Evolutionary conservation across 2,113 vertebrate genomes (phyloP).

Genomic region (Carassius gibelio): DNA sequence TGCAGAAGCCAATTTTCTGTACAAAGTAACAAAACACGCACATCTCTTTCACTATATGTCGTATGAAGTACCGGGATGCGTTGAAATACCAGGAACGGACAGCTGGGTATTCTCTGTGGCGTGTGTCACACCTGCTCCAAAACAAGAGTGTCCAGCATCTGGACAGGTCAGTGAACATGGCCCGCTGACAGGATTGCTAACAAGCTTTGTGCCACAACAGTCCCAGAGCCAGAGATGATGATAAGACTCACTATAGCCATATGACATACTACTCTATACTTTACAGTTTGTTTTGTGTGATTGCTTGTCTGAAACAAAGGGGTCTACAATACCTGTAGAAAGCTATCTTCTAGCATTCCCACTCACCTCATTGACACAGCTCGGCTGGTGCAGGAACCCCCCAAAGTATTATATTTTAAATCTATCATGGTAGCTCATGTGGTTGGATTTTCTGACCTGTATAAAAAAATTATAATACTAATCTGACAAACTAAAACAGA

Average conservation of each 20-base stretch:
- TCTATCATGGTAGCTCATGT: too few relatives aligned
- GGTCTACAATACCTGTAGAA: neutral
- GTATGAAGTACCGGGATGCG: neutral
- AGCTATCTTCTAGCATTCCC: neutral
- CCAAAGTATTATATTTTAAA: too few relatives aligned
- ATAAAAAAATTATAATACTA: neutral
- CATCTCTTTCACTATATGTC: neutral
- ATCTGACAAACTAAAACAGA: neutral
- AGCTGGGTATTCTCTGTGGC: slow-evolving; percentile 30
- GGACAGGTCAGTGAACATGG: slow-evolving; percentile 44
- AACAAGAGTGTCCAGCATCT: slow-evolving; percentile 24
- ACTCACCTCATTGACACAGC: too few relatives aligned
- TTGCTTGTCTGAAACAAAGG: neutral
- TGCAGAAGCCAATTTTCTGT: neutral
- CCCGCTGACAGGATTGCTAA: slow-evolving; percentile 34
- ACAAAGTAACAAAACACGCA: neutral
- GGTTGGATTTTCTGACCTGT: neutral
- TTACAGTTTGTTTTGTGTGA: neutral
- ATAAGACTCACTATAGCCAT: slow-evolving; percentile 9
- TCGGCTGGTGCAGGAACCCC: too few relatives aligned
- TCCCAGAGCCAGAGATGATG: slow-evolving; percentile 22
- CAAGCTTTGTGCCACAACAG: slow-evolving; percentile 28
- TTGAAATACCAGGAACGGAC: slow-evolving; percentile 14
- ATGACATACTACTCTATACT: neutral
- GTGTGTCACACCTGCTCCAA: slow-evolving; percentile 44